Conservation (phyloP, 2,888 invertebrate genomes). For the Antitype chi region DNA sequence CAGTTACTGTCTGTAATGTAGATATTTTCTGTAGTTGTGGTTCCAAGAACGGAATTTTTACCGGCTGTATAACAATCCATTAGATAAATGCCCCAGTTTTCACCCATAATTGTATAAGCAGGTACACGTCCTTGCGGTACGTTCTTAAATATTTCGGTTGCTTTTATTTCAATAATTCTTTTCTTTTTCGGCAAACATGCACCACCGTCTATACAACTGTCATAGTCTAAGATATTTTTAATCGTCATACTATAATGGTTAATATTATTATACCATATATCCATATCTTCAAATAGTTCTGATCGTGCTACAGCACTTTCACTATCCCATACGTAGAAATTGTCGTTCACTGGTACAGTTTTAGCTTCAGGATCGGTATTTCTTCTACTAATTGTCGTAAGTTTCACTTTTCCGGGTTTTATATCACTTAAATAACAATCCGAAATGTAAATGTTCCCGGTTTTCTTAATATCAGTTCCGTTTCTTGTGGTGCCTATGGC, state of each 20-base stretch:
- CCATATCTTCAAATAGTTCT: accelerated
- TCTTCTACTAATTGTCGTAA: background rate
- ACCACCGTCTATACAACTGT: background rate
- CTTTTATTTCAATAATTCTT: slow-evolving; percentile 18
- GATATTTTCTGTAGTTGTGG: background rate
- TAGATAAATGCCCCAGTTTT: slow-evolving; percentile 26
- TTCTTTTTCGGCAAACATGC: background rate
- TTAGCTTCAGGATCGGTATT: background rate
- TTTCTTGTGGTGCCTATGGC: background rate
- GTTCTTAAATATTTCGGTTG: slow-evolving; percentile 16
- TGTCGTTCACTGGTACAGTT: background rate
- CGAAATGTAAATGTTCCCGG: slow-evolving; percentile 10
- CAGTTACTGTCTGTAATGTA: slow-evolving; percentile 11
- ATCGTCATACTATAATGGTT: slow-evolving; percentile 10
- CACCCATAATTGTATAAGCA: slow-evolving; percentile 33
- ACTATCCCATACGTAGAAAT: background rate
- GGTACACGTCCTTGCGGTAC: background rate
- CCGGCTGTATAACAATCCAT: background rate
- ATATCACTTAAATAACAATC: slow-evolving; percentile 25
- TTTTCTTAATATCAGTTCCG: slow-evolving; percentile 4
- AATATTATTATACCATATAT: slow-evolving; percentile 5
- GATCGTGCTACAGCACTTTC: background rate
- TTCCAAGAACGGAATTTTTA: background rate
- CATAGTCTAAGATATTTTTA: background rate
- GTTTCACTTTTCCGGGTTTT: slow-evolving; percentile 8